These are phyloP conservation scores for Xerus inauris DNA, from an alignment of 2,113 vertebrate species.

Conservation along the genomic window DNA sequence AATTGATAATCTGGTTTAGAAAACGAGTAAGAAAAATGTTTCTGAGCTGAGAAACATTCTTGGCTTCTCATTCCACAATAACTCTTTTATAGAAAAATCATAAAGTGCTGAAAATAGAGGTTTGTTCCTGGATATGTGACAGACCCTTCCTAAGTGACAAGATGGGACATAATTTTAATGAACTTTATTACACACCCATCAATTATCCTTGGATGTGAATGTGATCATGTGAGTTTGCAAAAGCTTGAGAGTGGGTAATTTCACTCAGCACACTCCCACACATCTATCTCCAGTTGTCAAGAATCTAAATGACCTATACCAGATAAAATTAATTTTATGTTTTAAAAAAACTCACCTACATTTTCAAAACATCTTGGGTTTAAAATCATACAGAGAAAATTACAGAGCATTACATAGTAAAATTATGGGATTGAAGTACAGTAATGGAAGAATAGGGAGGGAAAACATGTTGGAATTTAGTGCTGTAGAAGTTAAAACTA, in stretches of 20 bases:
- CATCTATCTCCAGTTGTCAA: neutral
- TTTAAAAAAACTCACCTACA: conserved; percentile 45
- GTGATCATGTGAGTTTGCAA: neutral
- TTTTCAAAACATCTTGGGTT: conserved; percentile 42
- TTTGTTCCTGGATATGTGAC: conserved; percentile 45
- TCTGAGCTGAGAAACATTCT: conserved; percentile 14
- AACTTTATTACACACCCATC: conserved; percentile 22
- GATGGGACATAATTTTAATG: conserved; percentile 53
- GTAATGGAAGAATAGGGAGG: neutral
- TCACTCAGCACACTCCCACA: neutral
- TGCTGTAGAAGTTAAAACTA: conserved; percentile 9
- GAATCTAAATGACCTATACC: neutral
- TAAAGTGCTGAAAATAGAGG: conserved; percentile 37
- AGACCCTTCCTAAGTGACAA: conserved; percentile 43
- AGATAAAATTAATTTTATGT: conserved; percentile 64
- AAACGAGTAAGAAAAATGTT: neutral
- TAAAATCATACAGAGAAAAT: conserved; percentile 32
- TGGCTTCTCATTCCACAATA: conserved; percentile 9
- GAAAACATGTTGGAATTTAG: neutral
- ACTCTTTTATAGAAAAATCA: conserved; percentile 29
- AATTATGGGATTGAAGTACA: neutral
- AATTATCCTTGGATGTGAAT: conserved; percentile 45
- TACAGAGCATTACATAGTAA: conserved; percentile 9
- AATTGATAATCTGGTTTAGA: conserved; percentile 21
- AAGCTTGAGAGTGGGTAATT: neutral